These are phyloP conservation scores for Ennomos erosarius DNA, from an alignment of 2,888 invertebrate genomes.

Conservation along the genomic window DNA sequence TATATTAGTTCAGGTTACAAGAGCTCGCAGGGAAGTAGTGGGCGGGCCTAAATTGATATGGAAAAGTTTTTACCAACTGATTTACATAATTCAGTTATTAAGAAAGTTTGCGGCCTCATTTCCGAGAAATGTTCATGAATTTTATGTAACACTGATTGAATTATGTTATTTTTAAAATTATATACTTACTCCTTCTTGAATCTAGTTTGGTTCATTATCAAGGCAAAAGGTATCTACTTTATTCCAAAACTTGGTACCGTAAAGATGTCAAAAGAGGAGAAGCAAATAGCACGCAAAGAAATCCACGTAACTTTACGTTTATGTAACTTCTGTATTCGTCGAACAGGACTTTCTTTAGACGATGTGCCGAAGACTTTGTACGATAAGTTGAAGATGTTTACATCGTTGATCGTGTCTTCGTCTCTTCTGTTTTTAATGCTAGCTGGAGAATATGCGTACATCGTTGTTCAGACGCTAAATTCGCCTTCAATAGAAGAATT, in stretches of 20 bases:
- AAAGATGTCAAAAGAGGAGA: constrained; percentile 24
- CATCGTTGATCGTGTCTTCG: constrained; percentile 49
- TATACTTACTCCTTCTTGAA: neutral
- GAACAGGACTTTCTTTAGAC: constrained; percentile 62
- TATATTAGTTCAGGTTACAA: no score
- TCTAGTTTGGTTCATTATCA: neutral
- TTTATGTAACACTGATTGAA: constrained; percentile 2
- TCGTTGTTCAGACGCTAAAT: constrained; percentile 51
- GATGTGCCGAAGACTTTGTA: constrained; percentile 45
- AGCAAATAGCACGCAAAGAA: constrained; percentile 49
- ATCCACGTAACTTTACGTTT: constrained; percentile 56
- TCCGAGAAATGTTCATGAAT: constrained; percentile 7
- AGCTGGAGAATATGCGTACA: constrained; percentile 57
- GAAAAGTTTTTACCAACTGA: constrained; percentile 14
- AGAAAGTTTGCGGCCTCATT: constrained; percentile 15
- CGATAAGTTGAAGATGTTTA: constrained; percentile 41
- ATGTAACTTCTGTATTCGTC: constrained; percentile 60
- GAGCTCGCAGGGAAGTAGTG: constrained; percentile 15
- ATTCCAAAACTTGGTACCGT: neutral
- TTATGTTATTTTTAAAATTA: neutral
- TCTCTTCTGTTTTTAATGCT: constrained; percentile 54
- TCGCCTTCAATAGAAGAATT: constrained; percentile 61
- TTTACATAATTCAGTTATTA: constrained; percentile 25
- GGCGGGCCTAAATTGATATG: constrained; percentile 22
- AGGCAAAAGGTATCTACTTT: constrained; percentile 3